Base-by-base conservation (phyloP, 1,140 invertebrate genomes). In the Euschistus heros region DNA sequence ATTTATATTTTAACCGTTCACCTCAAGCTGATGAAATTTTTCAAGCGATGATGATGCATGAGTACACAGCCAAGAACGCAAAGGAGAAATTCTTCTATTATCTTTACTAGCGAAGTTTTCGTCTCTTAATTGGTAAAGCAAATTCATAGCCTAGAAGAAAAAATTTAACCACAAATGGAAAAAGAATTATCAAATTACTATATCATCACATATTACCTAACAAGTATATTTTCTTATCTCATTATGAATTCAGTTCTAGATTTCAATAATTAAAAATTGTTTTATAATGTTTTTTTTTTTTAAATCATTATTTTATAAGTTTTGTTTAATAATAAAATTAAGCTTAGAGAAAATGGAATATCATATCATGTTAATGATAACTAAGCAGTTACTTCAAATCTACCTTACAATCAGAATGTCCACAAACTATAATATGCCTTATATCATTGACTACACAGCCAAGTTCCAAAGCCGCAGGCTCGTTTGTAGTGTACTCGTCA, bases 391-490 rank as follows among this genome's bases (percentile, higher is more conserved):
- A 10, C 33, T 37, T 37, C 10, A 10, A 69, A 68, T 10, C 6
- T 74, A 84, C 83, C 75, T 97, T 97, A 75, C 94, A 98, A 76
- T 98, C 95, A 55, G 93, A 96, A 74, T 97, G 95, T 0, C 95
- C 95, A 73, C 93, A 97, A 15, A 98, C 92, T 68, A 97, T 92
- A 57, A 98, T 86, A 74, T 97, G 91, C 63, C 86, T 82, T 55
- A 97, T 93, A 71, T 92, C 84, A 73, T 96, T 95, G n/a, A 93
- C 82, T 30, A 95, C 84, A 74, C 94, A 97, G 27, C 91, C 92
- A 42, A 98, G 79, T 78, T 97, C 94, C 67, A 98, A 76, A 10
- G 93, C 94, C 15, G 92, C 94, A 14, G 94, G 92, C 79, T 97
- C 94, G 70, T 93, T 94, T 69, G 92, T 91, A 5, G 87, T 90